Evolutionary conservation across 2,888 invertebrate species (phyloP), one percentile per base, ranked within the genome.

Genomic region (Odontocolon sp.): DNA sequence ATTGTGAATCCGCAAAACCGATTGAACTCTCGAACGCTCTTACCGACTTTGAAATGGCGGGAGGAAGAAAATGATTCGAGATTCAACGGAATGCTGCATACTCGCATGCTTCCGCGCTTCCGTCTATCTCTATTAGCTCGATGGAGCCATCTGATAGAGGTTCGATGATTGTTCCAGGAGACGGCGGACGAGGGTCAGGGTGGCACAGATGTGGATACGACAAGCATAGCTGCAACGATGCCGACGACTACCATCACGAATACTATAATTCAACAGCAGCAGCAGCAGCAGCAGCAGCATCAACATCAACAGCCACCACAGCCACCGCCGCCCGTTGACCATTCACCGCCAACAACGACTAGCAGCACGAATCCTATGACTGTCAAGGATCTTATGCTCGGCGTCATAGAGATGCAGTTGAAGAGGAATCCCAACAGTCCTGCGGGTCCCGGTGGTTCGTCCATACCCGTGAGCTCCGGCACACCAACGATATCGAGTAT

Each of bases 171-270:
- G 88, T 89, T 90, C 85, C 89, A 90, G 56, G 96, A 96, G 92
- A 97, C 97, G 79, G 97, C 97, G 56, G 97, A 97, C 89, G 97
- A 97, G 91, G 96, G 93, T 82, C 93, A 93, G 88, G 91, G 92
- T 80, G 91, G 91, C 77, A 86, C 90, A 80, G 92, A 91, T 82
- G 82, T 89, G 75, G 90, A 90, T 33, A 87, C 85, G 80, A 84
- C 84, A 52, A 85, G 84, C 69, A 84, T 86, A 16, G 85, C 86
- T 9, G 84, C 87, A 23, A 86, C 86, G 4, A 75, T 88, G 50
- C 85, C 87, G 59, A 84, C 86, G 54, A 84, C 87, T 38, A 83
- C 72, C 45, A 84, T 79, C 56, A 81, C 82, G 33, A 81, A 77
- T 40, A 79, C 79, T 8, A 80, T 82, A 54, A 77, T 80, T 28